Evolutionary conservation across 2,797 vertebrate species (phyloP).

Genomic region (Rhodeus uyekii): DNA sequence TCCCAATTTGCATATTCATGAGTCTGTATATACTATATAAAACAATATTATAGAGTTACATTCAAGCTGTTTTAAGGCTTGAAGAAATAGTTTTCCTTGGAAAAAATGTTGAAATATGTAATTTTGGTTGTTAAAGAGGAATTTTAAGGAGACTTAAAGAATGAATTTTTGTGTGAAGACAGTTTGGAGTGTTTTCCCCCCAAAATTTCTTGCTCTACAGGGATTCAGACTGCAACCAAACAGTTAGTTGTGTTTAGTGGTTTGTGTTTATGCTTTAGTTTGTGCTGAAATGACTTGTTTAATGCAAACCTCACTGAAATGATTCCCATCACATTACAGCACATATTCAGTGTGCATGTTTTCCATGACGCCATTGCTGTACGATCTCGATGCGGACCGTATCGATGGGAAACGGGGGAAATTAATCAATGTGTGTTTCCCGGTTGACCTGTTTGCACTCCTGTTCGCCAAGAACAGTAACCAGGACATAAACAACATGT

Average conservation of each 20-base stretch:
- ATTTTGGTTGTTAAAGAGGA: too few relatives aligned
- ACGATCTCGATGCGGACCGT: not conserved
- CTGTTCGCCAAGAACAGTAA: not conserved
- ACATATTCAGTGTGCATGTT: not conserved
- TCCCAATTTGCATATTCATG: too few relatives aligned
- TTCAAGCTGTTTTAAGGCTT: too few relatives aligned
- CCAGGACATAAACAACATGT: not conserved
- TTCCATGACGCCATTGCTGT: conserved; percentile 14
- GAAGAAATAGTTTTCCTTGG: too few relatives aligned
- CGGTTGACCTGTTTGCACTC: conserved; percentile 27
- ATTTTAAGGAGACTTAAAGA: not conserved
- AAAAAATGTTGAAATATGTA: too few relatives aligned
- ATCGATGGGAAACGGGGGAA: not conserved
- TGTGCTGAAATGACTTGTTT: too few relatives aligned
- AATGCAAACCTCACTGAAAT: not conserved
- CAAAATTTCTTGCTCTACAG: too few relatives aligned
- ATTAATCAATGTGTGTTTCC: conserved; percentile 28
- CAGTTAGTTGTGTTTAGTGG: too few relatives aligned
- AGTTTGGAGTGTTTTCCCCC: not conserved
- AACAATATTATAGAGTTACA: too few relatives aligned
- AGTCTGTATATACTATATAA: too few relatives aligned
- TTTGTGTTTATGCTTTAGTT: not conserved
- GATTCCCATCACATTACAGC: not conserved
- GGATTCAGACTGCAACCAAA: too few relatives aligned
- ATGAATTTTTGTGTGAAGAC: not conserved